Evolutionary conservation across 2,797 vertebrate genomes (phyloP).

Genomic region (Manis pentadactyla): DNA sequence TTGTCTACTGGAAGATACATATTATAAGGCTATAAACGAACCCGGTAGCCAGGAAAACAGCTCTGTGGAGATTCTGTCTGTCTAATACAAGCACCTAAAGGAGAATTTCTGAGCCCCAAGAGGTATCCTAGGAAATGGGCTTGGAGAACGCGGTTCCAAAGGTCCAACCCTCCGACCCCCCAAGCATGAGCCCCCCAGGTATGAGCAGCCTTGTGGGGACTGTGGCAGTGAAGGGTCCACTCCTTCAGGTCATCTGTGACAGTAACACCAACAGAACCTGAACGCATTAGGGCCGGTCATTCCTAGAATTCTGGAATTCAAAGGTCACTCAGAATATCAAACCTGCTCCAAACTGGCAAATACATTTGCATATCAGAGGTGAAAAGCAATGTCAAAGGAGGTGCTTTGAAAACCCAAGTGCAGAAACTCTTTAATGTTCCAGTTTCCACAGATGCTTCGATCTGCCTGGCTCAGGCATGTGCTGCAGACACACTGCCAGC

Average conservation of each 20-base stretch:
- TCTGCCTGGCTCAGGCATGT: fast-evolving
- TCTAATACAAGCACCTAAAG: neutral
- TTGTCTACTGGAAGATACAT: fast-evolving
- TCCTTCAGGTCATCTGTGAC: fast-evolving
- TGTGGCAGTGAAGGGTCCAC: neutral
- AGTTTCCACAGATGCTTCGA: fast-evolving
- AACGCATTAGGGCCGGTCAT: neutral
- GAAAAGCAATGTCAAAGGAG: neutral
- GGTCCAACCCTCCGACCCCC: fast-evolving
- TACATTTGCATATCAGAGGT: neutral
- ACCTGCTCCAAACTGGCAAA: neutral
- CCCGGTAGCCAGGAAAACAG: neutral
- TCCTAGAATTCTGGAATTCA: neutral
- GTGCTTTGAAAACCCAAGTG: neutral
- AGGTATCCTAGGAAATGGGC: neutral
- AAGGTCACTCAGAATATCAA: neutral
- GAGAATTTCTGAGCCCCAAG: neutral
- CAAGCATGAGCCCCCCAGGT: fast-evolving
- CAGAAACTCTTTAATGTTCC: neutral
- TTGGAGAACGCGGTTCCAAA: neutral
- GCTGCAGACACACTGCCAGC: fast-evolving
- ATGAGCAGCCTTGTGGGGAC: neutral
- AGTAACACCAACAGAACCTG: fast-evolving
- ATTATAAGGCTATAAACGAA: fast-evolving
- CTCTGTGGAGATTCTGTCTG: neutral